A percentile compares a stretch with the other conserved stretches of the same genome.
phyloP scores from a whole-genome alignment of 2,797 vertebrate species.

The Falco peregrinus region DNA sequence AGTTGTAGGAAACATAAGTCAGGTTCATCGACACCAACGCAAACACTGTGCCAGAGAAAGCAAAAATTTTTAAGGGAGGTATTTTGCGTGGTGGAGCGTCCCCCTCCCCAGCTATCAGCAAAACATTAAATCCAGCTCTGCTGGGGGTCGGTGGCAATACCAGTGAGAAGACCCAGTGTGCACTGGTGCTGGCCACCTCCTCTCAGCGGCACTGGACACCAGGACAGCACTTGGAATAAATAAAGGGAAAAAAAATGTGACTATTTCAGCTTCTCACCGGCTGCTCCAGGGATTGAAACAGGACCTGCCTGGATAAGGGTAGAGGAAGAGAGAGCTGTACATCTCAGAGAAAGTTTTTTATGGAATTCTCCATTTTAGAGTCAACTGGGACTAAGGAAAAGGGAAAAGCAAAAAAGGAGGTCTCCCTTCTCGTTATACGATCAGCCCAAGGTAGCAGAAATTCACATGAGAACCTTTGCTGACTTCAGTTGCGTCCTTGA shows the following conservation, averaged over 20 bases:
- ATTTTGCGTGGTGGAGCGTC: not conserved
- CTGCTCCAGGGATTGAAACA: not conserved
- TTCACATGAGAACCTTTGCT: not conserved
- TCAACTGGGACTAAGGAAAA: not conserved
- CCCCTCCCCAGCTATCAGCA: not conserved
- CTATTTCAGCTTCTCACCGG: not conserved
- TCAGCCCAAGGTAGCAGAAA: not conserved
- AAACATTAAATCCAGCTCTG: not conserved
- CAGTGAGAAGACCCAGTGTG: not conserved
- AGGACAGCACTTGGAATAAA: not conserved
- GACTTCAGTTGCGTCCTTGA: not conserved
- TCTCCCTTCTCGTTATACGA: not conserved
- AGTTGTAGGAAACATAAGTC: not conserved
- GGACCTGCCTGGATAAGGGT: not conserved
- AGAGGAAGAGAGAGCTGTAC: not conserved
- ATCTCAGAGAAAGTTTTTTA: not conserved
- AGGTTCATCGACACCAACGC: not conserved
- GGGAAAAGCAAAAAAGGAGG: not conserved
- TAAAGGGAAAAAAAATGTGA: not conserved
- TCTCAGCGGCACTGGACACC: not conserved
- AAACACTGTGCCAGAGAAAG: not conserved
- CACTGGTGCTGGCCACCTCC: not conserved
- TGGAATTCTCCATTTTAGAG: not conserved
- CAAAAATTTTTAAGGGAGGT: not conserved
- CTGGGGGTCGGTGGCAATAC: not conserved